These are phyloP conservation scores for Ditula angustiorana DNA, from an alignment of 2,888 invertebrate species.

Conservation along the genomic window DNA sequence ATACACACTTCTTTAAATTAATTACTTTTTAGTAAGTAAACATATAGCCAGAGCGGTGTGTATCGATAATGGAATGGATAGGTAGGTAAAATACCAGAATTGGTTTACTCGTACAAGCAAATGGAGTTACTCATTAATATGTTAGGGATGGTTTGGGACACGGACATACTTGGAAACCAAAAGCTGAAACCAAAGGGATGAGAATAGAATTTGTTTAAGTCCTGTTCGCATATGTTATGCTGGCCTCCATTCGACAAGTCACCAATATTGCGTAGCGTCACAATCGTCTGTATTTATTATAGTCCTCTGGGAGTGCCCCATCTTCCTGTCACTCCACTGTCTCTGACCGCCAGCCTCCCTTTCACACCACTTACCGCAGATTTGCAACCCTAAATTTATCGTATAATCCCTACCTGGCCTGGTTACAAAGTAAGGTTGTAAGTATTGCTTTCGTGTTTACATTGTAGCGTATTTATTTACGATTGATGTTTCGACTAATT, in stretches of 20 bases:
- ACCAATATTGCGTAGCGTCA: background rate
- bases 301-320: background rate
- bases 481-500: slow-evolving; percentile 17
- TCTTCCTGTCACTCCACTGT: background rate
- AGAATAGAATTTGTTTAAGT: background rate
- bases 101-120: background rate
- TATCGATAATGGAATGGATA: background rate
- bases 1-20: no score
- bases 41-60: background rate
- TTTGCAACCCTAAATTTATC: background rate
- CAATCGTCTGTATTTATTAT: background rate
- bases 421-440: background rate
- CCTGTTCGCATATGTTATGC: background rate
- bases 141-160: background rate
- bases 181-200: background rate
- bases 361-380: no score
- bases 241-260: background rate
- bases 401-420: background rate
- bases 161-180: background rate
- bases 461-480: slow-evolving; percentile 13
- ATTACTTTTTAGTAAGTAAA: no score
- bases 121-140: background rate
- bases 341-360: background rate
- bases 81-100: background rate
- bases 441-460: background rate